phyloP scores from a whole-genome alignment of 2,113 vertebrate species.

The Aldabrachelys gigantea region DNA sequence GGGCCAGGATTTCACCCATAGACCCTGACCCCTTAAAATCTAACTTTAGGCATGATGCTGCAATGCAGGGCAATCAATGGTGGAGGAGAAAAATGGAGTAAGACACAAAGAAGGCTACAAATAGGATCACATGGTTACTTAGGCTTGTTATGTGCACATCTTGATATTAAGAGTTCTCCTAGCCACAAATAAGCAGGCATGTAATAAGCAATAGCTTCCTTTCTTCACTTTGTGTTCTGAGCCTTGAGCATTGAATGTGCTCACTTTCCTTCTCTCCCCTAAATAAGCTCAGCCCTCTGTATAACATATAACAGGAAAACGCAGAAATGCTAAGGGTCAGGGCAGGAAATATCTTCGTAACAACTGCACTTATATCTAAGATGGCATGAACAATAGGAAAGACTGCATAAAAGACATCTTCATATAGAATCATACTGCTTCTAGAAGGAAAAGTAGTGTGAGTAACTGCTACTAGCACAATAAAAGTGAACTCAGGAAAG shows the following conservation, averaged over 20 bases:
- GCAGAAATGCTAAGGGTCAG: not conserved
- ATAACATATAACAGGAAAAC: conserved; percentile 14
- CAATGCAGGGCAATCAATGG: not conserved
- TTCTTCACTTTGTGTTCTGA: not conserved
- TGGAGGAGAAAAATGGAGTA: not conserved
- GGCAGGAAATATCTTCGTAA: not conserved
- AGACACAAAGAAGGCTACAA: not conserved
- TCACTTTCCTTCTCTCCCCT: not conserved
- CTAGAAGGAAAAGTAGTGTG: conserved; percentile 33
- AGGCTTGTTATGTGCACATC: not conserved
- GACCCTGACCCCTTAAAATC: not conserved
- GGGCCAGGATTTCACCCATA: not conserved
- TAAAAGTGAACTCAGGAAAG: not conserved
- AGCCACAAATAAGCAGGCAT: not conserved
- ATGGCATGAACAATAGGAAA: not conserved
- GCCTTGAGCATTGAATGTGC: not conserved
- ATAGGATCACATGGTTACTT: not conserved
- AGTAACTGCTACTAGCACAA: not conserved
- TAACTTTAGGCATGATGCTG: not conserved
- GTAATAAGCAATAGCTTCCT: not conserved
- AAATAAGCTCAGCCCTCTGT: not conserved
- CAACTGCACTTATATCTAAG: not conserved
- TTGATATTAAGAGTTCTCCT: not conserved
- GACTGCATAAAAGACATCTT: conserved; percentile 33
- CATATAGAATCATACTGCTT: not conserved